phyloP scores from a whole-genome alignment of 30 jellyfish, hydroid and myxozoan genomes.

The Nemopilema nomurai region DNA sequence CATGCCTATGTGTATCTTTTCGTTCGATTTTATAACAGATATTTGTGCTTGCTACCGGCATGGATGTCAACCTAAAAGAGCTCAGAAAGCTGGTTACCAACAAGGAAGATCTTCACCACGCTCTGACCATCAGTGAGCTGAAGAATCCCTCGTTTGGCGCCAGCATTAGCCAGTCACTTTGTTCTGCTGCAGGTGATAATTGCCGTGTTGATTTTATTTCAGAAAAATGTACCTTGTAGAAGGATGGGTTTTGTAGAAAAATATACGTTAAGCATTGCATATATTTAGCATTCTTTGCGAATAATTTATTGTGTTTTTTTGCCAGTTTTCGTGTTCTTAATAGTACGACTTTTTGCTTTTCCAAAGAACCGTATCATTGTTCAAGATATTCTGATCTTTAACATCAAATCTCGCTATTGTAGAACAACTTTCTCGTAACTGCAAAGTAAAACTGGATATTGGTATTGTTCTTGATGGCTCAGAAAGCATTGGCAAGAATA shows the following conservation, averaged over 20 bases:
- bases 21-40: conserved; percentile 36
- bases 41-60: conserved; percentile 71
- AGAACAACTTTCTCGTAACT: conserved; percentile 55
- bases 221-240: too few species aligned
- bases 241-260: too few species aligned
- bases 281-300: too few species aligned
- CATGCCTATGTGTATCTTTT: too few species aligned
- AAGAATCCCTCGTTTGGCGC: conserved; percentile 38
- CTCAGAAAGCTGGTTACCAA: conserved; percentile 48
- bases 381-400: too few species aligned
- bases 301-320: too few species aligned
- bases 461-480: conserved; percentile 77
- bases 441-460: conserved; percentile 49
- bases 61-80: conserved; percentile 61
- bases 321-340: too few species aligned
- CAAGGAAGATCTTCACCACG: conserved; percentile 69
- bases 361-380: too few species aligned
- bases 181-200: conserved; percentile 72
- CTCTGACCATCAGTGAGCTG: conserved; percentile 61
- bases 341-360: too few species aligned
- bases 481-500: conserved; percentile 30
- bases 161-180: conserved; percentile 38
- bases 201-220: too few species aligned
- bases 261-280: too few species aligned
- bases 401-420: too few species aligned